A percentile compares a stretch with the other conserved stretches of the same genome.
phyloP scores from a whole-genome alignment of 2,888 invertebrate genomes.

The Linnaemya tessellans region DNA sequence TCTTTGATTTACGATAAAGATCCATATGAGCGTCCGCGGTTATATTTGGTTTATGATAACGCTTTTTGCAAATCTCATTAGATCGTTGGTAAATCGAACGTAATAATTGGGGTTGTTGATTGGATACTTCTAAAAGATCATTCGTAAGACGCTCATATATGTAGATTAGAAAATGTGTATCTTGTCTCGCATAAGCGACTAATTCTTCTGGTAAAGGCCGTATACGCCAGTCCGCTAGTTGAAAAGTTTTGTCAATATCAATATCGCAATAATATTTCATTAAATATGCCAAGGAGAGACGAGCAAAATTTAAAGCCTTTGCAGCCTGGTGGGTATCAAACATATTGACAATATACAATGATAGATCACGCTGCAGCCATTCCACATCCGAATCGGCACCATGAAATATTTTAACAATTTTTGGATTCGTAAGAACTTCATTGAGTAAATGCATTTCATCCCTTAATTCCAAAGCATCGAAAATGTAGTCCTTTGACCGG shows the following conservation, averaged over 20 bases:
- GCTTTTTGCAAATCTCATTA: slow-evolving; percentile 90
- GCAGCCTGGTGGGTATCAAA: slow-evolving; percentile 98
- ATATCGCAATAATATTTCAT: slow-evolving; percentile 91
- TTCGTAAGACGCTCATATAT: slow-evolving; percentile 92
- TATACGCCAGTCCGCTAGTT: slow-evolving; percentile 97
- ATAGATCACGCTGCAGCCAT: slow-evolving; percentile 98
- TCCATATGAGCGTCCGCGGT: slow-evolving; percentile 88
- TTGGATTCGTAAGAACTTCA: slow-evolving; percentile 94
- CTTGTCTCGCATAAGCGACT: slow-evolving; percentile 93
- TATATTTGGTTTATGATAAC: slow-evolving; percentile 91
- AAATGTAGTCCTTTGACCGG: slow-evolving; percentile 89
- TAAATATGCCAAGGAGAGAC: slow-evolving; percentile 90
- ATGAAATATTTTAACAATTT: slow-evolving; percentile 96
- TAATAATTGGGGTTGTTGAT: slow-evolving; percentile 87
- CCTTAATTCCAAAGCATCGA: slow-evolving; percentile 94
- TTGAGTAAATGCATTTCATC: slow-evolving; percentile 92
- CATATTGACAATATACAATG: slow-evolving; percentile 97
- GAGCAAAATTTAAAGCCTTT: slow-evolving; percentile 87
- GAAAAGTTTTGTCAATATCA: slow-evolving; percentile 94
- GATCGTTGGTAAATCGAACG: slow-evolving; percentile 89
- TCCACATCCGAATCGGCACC: slow-evolving; percentile 94
- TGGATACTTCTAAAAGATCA: slow-evolving; percentile 87
- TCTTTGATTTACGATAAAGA: slow-evolving; percentile 90
- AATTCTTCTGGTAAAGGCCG: slow-evolving; percentile 93
- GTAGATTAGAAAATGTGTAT: slow-evolving; percentile 97